A percentile compares a stretch with the other conserved stretches of the same genome.
Conservation (phyloP, 2,113 vertebrate genomes). For the Otis tarda region DNA sequence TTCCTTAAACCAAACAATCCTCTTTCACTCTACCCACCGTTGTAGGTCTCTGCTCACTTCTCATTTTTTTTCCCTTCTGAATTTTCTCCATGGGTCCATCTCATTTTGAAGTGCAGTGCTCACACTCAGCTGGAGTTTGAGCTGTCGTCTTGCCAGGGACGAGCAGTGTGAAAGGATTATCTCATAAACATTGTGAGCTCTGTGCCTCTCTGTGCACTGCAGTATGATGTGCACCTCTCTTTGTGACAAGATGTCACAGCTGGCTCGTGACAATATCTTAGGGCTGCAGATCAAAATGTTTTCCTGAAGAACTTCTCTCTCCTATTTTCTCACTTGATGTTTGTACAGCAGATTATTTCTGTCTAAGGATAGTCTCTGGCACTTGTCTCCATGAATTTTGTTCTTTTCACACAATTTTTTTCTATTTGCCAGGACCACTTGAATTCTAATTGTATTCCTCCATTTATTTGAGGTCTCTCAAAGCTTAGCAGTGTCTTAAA, state of each 20-base stretch:
- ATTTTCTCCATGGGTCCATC: background rate
- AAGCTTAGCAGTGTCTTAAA: background rate
- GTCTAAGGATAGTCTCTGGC: background rate
- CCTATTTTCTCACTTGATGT: background rate
- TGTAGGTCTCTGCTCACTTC: background rate
- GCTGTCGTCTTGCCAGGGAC: rapidly evolving
- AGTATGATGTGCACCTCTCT: background rate
- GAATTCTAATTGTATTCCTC: background rate
- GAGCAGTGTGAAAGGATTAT: background rate
- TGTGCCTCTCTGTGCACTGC: background rate
- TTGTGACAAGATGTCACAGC: background rate
- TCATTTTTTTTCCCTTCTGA: background rate
- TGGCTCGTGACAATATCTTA: background rate
- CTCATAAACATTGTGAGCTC: background rate
- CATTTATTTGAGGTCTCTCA: background rate
- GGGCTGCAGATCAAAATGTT: background rate
- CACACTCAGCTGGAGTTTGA: background rate
- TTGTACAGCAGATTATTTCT: background rate
- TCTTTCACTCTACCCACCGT: background rate
- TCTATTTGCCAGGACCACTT: background rate
- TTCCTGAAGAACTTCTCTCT: background rate
- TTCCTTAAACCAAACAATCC: background rate
- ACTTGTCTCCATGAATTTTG: background rate
- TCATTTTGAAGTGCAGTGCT: background rate
- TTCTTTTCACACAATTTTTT: background rate